Conservation (phyloP, 2,797 vertebrate species). For the Oceanodroma leucorhoa region DNA sequence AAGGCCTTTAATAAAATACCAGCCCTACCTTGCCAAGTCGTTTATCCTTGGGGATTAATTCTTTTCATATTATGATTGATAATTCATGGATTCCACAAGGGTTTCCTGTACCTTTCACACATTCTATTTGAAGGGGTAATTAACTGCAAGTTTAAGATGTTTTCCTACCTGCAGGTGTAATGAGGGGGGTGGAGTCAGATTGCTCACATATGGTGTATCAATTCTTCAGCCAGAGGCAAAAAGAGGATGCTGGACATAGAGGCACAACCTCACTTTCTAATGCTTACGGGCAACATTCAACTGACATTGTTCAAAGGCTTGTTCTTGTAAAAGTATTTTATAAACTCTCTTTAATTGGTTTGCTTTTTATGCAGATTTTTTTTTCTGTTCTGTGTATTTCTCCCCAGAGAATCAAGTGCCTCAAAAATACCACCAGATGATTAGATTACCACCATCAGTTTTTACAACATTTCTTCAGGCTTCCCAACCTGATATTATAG, state of each 20-base stretch:
- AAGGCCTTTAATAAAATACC: constrained; percentile 67
- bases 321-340: background rate
- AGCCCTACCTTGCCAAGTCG: constrained; percentile 47
- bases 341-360: background rate
- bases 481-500: background rate
- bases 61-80: constrained; percentile 68
- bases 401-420: background rate
- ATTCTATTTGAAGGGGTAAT: constrained; percentile 47
- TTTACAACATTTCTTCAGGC: background rate
- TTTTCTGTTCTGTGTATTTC: background rate
- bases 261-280: background rate
- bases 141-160: constrained; percentile 24
- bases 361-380: background rate
- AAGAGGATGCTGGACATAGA: background rate
- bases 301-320: background rate
- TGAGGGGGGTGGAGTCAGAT: background rate
- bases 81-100: constrained; percentile 57
- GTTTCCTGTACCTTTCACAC: constrained; percentile 43
- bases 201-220: background rate
- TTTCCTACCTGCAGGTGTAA: constrained; percentile 22
- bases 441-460: background rate
- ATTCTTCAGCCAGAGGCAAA: background rate
- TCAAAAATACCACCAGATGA: background rate
- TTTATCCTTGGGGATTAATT: constrained; percentile 69
- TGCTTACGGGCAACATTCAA: background rate